These are phyloP conservation scores for Muricea muricata DNA, from an alignment of 92 coral and sea anemone species.

Conservation along the genomic window DNA sequence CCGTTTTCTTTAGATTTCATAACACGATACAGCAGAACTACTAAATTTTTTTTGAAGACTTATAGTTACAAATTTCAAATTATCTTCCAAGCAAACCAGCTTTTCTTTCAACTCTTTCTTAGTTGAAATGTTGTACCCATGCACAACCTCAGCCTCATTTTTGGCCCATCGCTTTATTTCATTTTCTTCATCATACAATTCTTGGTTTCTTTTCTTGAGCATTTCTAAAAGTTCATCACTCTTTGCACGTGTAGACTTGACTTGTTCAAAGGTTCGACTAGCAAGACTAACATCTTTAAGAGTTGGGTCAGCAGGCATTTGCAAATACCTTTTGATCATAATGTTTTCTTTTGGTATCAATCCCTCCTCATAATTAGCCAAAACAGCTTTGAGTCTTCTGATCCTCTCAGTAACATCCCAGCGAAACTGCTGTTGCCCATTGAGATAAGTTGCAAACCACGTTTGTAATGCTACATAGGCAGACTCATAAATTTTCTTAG, in stretches of 20 bases:
- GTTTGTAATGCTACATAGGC: conserved; percentile 18
- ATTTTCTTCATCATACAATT: conserved; percentile 14
- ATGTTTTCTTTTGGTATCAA: conserved; percentile 43
- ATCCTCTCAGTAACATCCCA: conserved; percentile 22
- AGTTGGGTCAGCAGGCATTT: conserved; percentile 19
- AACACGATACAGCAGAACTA: conserved; percentile 23
- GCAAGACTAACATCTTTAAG: conserved; percentile 39
- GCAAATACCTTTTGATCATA: conserved; percentile 18
- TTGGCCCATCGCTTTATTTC: conserved; percentile 37
- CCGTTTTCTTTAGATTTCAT: conserved; percentile 32
- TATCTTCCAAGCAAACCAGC: conserved; percentile 31
- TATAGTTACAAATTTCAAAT: conserved; percentile 18
- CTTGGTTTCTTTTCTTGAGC: conserved; percentile 20
- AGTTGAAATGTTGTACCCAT: conserved; percentile 37
- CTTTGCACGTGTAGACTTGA: conserved; percentile 19
- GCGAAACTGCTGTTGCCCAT: conserved; percentile 28
- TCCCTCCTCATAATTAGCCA: conserved; percentile 33
- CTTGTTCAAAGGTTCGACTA: conserved; percentile 17
- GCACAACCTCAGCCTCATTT: conserved; percentile 22
- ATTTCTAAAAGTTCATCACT: conserved; percentile 41
- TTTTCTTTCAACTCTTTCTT: conserved; percentile 22
- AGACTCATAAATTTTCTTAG: conserved; percentile 26
- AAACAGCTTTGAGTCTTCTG: conserved; percentile 3
- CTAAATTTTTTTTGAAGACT: conserved; percentile 32
- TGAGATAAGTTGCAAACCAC: conserved; percentile 22